Base-by-base conservation (phyloP, 2,888 invertebrate genomes). In the Andrena dorsata region DNA sequence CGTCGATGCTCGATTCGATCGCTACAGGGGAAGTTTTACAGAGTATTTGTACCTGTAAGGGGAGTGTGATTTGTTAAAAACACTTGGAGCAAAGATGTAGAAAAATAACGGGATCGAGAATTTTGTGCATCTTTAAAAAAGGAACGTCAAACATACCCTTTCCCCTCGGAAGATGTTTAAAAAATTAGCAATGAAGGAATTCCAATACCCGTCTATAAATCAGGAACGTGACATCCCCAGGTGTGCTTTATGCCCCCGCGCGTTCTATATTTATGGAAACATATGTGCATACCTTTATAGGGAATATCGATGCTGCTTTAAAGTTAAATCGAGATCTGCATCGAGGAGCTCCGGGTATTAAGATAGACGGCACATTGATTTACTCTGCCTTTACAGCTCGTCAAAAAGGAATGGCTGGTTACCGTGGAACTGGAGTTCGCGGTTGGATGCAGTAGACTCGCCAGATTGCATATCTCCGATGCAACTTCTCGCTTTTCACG, bases 241-340 rank as follows among this genome's bases (percentile, higher is more conserved):
- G 28, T 30, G 26, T 28, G 28, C 35, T 61, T 53, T 63, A 26
- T 56, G n/a, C 56, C 53, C 56, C 35, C 64, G 41, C 4, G 16
- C 53, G n/a, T 16, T 64, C 10, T 41, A 23, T 53, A 53, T 35
- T 35, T 35, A 16, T 5, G 51, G 60, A 51, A 53, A 8, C 13
- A 30, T 41, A 68, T 75, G 69, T 61, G 23, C 63, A 70, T 76
- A 70, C 49, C 20, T 53, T 63, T 63, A 2, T 3, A 41, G 13
- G 30, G 23, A 23, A 76, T 70, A 76, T 70, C 70, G 53, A 53
- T 47, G 53, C 53, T 23, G 16, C 49, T 56, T 76, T 58, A 64
- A 76, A 64, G 49, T 72, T 76, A 76, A 53, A 76, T 70, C 30
- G 41, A 7, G 73, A 73, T 56, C 73, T 41, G 23, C 56, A 23